A percentile compares a stretch with the other conserved stretches of the same genome.
Conservation (phyloP, 2,113 vertebrate species). For the Anhinga rufa region DNA sequence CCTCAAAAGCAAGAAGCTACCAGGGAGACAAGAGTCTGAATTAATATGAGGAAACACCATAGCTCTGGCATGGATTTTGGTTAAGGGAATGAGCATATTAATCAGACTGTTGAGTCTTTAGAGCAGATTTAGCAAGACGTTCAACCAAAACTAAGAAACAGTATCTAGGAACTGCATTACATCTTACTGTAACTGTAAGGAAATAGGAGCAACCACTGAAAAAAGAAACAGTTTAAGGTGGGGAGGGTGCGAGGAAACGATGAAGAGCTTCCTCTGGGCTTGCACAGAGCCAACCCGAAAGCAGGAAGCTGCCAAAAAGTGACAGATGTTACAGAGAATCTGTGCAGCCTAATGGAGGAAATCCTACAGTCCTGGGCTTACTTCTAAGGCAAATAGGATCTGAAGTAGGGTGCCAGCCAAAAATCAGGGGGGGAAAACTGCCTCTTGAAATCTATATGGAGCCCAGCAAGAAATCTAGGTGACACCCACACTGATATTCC, state of each 20-base stretch:
- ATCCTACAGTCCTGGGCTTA: background rate
- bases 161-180: background rate
- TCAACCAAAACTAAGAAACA: background rate
- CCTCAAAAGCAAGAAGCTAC: background rate
- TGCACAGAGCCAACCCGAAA: background rate
- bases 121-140: background rate
- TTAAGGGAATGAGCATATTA: background rate
- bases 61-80: background rate
- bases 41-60: background rate
- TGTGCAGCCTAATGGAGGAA: background rate
- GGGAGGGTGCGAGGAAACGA: background rate
- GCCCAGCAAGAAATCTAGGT: background rate
- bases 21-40: background rate
- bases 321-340: background rate
- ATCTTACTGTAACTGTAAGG: background rate
- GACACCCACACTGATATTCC: background rate
- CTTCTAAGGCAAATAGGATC: background rate
- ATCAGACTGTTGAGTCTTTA: background rate
- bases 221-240: background rate
- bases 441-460: background rate
- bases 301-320: background rate
- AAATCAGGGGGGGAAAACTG: background rate
- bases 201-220: background rate
- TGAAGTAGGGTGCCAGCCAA: background rate
- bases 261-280: background rate